Conservation (phyloP, 2,113 vertebrate genomes). For the Ciconia stormi region DNA sequence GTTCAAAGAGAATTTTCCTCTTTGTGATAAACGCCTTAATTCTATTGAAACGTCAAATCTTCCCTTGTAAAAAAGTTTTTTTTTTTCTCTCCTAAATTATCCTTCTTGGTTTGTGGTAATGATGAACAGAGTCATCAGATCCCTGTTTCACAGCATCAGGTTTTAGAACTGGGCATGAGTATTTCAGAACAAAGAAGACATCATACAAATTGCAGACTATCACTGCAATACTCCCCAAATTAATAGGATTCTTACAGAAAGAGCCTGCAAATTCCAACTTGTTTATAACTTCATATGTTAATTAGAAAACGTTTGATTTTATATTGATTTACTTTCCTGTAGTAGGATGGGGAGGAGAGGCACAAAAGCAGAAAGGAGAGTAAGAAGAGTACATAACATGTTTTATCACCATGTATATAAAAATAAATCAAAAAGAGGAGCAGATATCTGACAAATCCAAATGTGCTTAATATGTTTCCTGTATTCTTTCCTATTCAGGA, state of each 20-base stretch:
- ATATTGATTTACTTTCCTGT: not conserved
- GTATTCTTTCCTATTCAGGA: constrained; percentile 74
- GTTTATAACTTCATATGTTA: not conserved
- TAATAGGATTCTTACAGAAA: not conserved
- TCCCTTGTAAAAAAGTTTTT: not conserved
- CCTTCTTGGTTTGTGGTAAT: not conserved
- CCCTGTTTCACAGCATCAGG: not conserved
- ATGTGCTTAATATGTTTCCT: constrained; percentile 16
- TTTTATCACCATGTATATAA: not conserved
- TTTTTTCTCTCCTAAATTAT: not conserved
- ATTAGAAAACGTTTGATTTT: not conserved
- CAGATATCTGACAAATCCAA: not conserved
- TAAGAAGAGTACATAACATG: not conserved
- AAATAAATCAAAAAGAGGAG: not conserved
- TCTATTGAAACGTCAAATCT: not conserved
- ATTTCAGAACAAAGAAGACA: not conserved
- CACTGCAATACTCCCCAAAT: not conserved
- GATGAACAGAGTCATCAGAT: not conserved
- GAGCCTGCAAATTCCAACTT: not conserved
- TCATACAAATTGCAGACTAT: not conserved
- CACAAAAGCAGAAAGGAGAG: not conserved
- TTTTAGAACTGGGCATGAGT: not conserved
- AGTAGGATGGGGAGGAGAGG: not conserved
- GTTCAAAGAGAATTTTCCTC: constrained; percentile 5
- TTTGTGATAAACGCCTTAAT: not conserved